Percentiles rank a stretch among this genome's conserved stretches.
Evolutionary conservation across 2,113 vertebrate species (phyloP).

Genomic region (Progne subis): DNA sequence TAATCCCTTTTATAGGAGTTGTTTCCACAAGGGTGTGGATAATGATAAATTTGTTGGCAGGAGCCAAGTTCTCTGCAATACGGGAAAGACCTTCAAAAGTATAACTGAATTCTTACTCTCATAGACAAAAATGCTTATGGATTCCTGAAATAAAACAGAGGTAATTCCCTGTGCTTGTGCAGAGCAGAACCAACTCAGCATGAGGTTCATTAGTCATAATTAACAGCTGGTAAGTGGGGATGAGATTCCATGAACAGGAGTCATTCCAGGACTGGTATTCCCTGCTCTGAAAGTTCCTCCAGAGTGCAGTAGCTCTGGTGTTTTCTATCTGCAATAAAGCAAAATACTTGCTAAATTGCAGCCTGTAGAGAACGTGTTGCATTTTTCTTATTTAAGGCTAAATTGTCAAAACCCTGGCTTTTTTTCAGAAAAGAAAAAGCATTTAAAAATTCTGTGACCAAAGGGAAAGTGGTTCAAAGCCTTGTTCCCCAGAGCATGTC

Average conservation of each 20-base stretch:
- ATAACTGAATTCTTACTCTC: not conserved
- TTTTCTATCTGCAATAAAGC: not conserved
- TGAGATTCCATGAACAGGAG: not conserved
- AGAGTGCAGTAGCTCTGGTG: not conserved
- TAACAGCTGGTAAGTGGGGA: not conserved
- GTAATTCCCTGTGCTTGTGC: not conserved
- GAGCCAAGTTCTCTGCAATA: not conserved
- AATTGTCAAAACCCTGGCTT: not conserved
- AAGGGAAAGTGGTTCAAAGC: not conserved
- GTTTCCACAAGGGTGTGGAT: slow-evolving; percentile 8
- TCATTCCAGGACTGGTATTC: not conserved
- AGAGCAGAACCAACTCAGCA: not conserved
- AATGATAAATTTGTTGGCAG: slow-evolving; percentile 8
- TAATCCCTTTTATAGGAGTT: not conserved
- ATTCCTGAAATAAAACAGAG: not conserved
- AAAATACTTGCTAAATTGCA: not conserved
- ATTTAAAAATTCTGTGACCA: not conserved
- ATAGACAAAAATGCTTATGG: not conserved
- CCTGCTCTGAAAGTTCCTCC: not conserved
- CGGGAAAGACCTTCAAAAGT: not conserved
- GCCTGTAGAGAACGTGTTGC: not conserved
- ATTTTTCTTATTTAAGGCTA: not conserved
- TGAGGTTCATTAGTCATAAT: not conserved
- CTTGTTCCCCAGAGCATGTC: not conserved
- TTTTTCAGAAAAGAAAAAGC: not conserved